Conservation (phyloP, 1,140 invertebrate species). For the Trichogramma pretiosum region DNA sequence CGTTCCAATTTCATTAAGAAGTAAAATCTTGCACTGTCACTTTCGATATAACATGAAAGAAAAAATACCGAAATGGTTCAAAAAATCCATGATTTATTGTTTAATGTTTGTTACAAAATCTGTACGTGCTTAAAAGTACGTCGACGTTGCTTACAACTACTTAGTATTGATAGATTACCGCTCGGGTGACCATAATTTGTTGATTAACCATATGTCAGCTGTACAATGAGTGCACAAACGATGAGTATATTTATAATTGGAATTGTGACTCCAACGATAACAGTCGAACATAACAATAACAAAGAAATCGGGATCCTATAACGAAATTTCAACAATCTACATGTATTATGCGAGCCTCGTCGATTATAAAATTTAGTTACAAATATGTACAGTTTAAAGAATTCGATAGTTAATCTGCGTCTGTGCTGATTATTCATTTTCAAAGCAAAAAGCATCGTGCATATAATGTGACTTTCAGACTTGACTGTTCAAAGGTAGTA, state of each 20-base stretch:
- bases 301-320: not conserved
- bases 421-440: conserved; percentile 6
- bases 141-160: conserved; percentile 9
- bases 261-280: conserved; percentile 2
- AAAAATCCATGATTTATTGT: conserved; percentile 11
- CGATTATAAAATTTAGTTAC: conserved; percentile 13
- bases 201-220: conserved; percentile 7
- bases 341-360: conserved; percentile 4
- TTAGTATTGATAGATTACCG: conserved; percentile 5
- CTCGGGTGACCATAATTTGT: not conserved
- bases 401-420: conserved; percentile 8
- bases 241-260: conserved; percentile 7
- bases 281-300: conserved; percentile 7
- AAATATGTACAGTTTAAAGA: conserved; percentile 12
- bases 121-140: conserved; percentile 2
- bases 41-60: not conserved
- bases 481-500: no score
- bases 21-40: no score
- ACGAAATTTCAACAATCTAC: conserved; percentile 8
- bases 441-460: no score
- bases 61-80: not conserved
- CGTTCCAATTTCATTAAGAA: no score
- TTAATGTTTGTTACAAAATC: conserved; percentile 10
- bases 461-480: no score
- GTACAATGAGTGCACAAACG: conserved; percentile 12